These are phyloP conservation scores for Lepidocolaptes lacrymiger DNA, from an alignment of 2,797 vertebrate genomes.

Conservation along the genomic window DNA sequence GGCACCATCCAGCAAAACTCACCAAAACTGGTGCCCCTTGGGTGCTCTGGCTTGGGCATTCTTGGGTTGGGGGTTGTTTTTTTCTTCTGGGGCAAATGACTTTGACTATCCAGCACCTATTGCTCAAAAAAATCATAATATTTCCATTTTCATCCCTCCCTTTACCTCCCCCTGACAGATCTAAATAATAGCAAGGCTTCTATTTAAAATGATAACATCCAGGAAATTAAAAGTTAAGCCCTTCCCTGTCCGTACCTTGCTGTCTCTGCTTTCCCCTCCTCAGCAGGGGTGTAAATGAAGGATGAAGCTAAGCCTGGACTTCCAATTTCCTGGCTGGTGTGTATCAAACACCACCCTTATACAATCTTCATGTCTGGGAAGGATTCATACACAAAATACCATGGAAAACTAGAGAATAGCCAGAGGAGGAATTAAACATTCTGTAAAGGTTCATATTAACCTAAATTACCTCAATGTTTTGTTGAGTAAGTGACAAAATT, in stretches of 20 bases:
- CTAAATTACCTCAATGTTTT: not conserved
- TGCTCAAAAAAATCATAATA: not conserved
- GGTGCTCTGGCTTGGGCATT: not conserved
- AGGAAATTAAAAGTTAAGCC: slow-evolving; percentile 69
- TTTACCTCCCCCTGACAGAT: slow-evolving; percentile 1
- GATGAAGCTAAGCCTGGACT: not conserved
- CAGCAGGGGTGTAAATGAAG: not conserved
- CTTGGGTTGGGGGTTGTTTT: too few relatives aligned
- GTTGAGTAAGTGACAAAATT: not conserved
- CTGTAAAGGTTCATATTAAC: not conserved
- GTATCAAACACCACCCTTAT: not conserved
- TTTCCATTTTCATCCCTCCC: not conserved
- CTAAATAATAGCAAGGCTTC: slow-evolving; percentile 49
- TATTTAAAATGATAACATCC: slow-evolving; percentile 42
- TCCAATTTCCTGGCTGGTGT: slow-evolving; percentile 52
- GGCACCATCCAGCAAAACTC: not conserved
- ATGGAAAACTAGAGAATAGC: not conserved
- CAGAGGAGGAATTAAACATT: slow-evolving; percentile 14
- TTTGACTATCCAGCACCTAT: not conserved
- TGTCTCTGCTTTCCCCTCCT: not conserved
- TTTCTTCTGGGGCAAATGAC: not conserved
- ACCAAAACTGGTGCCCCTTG: not conserved
- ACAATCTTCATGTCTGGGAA: not conserved
- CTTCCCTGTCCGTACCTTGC: not conserved
- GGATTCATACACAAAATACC: not conserved